A percentile compares a stretch with the other conserved stretches of the same genome.
Conservation (phyloP, 2,888 invertebrate species). For the Morpho deidamia region DNA sequence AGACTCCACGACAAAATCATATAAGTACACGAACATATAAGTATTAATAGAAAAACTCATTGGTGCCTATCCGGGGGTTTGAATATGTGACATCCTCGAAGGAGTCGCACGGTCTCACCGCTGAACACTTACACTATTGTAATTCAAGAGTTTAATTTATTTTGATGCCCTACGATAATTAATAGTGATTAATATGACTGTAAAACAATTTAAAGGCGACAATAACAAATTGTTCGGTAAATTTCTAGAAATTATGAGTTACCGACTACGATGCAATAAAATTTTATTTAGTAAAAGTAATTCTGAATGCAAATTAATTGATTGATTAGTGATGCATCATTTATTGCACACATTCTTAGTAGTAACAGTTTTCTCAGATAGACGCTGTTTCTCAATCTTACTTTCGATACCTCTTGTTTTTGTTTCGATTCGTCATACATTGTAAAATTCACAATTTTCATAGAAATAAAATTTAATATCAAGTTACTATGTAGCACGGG, state of each 20-base stretch:
- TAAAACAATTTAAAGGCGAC: background rate
- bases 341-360: conserved; percentile 7
- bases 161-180: background rate
- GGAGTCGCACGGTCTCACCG: too few species aligned
- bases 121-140: too few species aligned
- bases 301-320: conserved; percentile 7
- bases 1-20: too few species aligned
- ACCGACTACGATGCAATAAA: background rate
- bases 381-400: background rate
- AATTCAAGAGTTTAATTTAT: too few species aligned
- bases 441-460: too few species aligned
- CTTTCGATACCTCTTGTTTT: background rate
- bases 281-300: background rate
- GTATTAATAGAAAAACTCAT: too few species aligned
- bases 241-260: conserved; percentile 2
- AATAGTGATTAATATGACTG: conserved; percentile 1
- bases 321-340: conserved; percentile 12
- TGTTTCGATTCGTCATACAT: too few species aligned
- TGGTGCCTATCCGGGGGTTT: too few species aligned
- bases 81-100: too few species aligned
- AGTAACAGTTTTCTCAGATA: background rate
- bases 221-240: background rate
- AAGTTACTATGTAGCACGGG: too few species aligned
- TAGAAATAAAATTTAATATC: too few species aligned
- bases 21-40: too few species aligned